Conservation (phyloP, 1,140 invertebrate species). For the Rhyacophila brunnea region DNA sequence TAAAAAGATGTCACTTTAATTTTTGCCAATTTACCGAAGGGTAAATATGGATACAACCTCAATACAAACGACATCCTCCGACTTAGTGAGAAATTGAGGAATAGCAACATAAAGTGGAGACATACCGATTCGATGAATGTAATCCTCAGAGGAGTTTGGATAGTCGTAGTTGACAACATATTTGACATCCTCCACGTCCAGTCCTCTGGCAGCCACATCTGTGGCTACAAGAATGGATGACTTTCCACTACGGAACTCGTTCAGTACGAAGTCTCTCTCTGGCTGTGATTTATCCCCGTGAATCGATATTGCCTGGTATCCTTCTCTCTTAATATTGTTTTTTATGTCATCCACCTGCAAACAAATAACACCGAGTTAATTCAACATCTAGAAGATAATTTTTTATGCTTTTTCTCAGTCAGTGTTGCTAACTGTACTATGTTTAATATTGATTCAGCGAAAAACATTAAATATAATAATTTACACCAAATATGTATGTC, state of each 20-base stretch:
- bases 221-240: conserved; percentile 97
- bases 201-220: conserved; percentile 95
- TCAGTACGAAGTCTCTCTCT: conserved; percentile 88
- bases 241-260: conserved; percentile 90
- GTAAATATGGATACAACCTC: too few species aligned
- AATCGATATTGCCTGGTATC: conserved; percentile 84
- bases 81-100: too few species aligned
- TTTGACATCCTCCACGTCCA: conserved; percentile 98
- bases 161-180: conserved; percentile 99
- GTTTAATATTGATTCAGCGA: too few species aligned
- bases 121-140: conserved; percentile 96
- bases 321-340: conserved; percentile 83
- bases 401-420: too few species aligned
- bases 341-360: conserved; percentile 87
- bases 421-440: too few species aligned
- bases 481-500: too few species aligned
- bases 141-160: conserved; percentile 97
- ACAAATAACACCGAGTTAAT: background rate
- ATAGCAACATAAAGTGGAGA: too few species aligned
- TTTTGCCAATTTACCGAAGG: too few species aligned
- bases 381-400: too few species aligned
- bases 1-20: too few species aligned
- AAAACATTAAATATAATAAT: too few species aligned
- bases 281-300: conserved; percentile 98
- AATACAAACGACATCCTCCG: too few species aligned